Evolutionary conservation across 2,113 vertebrate species (phyloP), one percentile per base, ranked within the genome.

Genomic region (Zonotrichia leucophrys): DNA sequence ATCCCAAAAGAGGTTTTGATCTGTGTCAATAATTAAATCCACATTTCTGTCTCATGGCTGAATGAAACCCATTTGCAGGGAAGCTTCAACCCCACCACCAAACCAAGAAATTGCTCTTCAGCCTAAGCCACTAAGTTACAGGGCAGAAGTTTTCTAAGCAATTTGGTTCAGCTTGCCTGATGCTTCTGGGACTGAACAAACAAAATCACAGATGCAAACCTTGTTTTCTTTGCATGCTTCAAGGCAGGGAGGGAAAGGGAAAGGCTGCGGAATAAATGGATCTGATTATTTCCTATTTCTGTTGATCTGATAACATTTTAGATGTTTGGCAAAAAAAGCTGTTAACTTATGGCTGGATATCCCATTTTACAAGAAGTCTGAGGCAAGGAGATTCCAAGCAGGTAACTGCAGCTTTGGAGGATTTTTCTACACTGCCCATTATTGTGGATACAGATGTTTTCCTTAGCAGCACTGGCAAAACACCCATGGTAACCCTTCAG

Each of bases 221-320:
- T 33, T 50, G 7, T 59, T 77, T 69, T 24, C 52, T 70, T 55
- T 30, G 42, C 62, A 55, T 3, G 1, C 59, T 79, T 58, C 50
- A 47, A 80, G 35, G 16, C 11, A 60, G n/a, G 52, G 25, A 68
- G 30, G 12, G 33, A 30, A 19, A 50, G 15, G 6, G 13, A 30
- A 42, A 56, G 44, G 21, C 0, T 21, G 11, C 0, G 0, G n/a
- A 80, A 70, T 56, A 56, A 90, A 81, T 1, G 4, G 11, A 62
- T 70, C 28, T 83, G 55, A 33, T 88, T 75, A 16, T 69, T 60
- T 76, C 72, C 28, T 18, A 27, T 49, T 86, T 77, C 75, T 76
- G 28, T 69, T 67, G 18, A 63, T 56, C 47, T 53, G 52, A n/a
- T 73, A 63, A 28, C 24, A 59, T 39, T 75, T 72, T 72, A 37